Evolutionary conservation across 2,113 vertebrate species (phyloP), one percentile per base, ranked within the genome.

Genomic region (Colaptes auratus): DNA sequence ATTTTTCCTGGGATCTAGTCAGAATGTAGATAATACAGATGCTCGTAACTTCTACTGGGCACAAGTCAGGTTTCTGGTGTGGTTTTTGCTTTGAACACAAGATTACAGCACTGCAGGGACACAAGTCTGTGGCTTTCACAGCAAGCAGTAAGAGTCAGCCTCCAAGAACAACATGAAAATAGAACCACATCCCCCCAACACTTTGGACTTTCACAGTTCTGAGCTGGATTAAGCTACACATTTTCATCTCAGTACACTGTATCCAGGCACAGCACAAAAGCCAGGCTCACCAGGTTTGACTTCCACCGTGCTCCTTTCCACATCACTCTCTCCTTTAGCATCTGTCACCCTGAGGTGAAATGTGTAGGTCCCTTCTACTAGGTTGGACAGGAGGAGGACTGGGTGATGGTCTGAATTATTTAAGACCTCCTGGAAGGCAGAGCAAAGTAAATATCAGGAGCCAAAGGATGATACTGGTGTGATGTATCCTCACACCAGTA

Each of bases 401-500:
- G 99, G 97, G 91, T 99, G 99, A 93, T 98, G 99, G 95, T 99
- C 98, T 35, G 99, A 99, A 97, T 98, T 98, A 97, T 99, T 99
- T 94, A 99, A 96, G 60, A 99, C 99, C 88, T 99, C 99, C 99
- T 99, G 91, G 33, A 75, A 94, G 59, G 78, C 59, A 89, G 85
- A 94, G 83, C 88, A 79, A 95, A 72, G 35, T 23, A n/a, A 71
- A 5, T 1, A 25, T 15, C 46, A 56, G 61, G 74, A 89, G 91
- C 89, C 20, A 74, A 53, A 79, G 31, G 25, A 88, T 44, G 23
- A 28, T 79, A 78, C 31, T 7, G 83, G 35, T 21, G 31, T 1
- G 6, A n/a, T 2, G 7, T 3, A 16, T 52, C 23, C 28, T 18
- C 17, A 25, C 17, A 15, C 39, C 56, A 52, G 27, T 44, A 55